Conservation (phyloP, 2,113 vertebrate species). For the Ammospiza nelsoni region DNA sequence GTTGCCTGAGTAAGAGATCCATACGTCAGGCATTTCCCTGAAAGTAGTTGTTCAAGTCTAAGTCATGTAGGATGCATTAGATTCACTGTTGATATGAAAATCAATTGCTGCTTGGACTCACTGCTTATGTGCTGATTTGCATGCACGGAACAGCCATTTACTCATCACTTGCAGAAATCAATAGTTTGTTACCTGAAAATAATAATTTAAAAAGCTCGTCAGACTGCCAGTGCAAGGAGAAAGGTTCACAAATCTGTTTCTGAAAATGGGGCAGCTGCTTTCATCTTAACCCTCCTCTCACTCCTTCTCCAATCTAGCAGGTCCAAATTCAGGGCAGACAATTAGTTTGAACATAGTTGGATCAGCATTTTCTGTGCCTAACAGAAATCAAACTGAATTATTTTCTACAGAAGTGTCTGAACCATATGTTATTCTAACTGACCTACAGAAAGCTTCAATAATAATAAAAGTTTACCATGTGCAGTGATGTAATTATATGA, state of each 20-base stretch:
- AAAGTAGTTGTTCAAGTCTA: background rate
- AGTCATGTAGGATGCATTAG: background rate
- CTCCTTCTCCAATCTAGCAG: background rate
- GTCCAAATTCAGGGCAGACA: background rate
- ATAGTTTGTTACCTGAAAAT: background rate
- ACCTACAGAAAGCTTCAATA: background rate
- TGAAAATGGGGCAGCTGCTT: background rate
- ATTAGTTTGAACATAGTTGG: background rate
- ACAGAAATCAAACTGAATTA: background rate
- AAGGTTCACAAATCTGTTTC: background rate
- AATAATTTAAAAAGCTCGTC: background rate
- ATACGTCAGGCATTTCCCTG: background rate
- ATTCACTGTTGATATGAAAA: background rate
- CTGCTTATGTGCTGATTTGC: background rate
- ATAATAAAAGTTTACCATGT: background rate
- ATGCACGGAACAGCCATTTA: background rate
- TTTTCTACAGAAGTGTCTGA: background rate
- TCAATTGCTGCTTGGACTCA: background rate
- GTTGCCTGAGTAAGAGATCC: background rate
- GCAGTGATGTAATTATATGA: background rate
- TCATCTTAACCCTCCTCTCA: background rate
- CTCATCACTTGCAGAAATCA: conserved; percentile 4
- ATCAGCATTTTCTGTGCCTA: background rate
- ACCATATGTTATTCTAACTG: background rate
- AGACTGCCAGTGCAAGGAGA: background rate